A percentile compares a stretch with the other conserved stretches of the same genome.
These are phyloP conservation scores for Excalfactoria chinensis DNA, from an alignment of 2,113 vertebrate genomes.

Conservation along the genomic window DNA sequence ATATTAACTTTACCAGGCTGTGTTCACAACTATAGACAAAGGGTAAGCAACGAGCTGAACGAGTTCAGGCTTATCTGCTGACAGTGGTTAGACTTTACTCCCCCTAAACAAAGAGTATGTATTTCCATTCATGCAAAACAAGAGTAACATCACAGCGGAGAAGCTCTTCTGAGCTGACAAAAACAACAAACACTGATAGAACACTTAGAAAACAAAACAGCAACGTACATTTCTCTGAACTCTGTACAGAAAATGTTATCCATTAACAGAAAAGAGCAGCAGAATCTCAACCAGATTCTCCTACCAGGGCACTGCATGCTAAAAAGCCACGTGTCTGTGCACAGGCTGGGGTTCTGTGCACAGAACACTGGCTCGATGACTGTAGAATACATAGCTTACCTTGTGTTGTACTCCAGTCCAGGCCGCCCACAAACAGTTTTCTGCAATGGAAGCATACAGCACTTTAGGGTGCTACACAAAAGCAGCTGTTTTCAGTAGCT, in stretches of 20 bases:
- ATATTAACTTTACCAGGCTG: neutral
- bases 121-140: neutral
- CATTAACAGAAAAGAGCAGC: neutral
- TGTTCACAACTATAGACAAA: neutral
- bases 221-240: accelerated
- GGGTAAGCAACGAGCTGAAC: neutral
- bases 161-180: neutral
- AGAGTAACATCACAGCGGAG: accelerated
- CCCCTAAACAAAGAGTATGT: neutral
- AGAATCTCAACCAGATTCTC: neutral
- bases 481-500: neutral
- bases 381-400: slow-evolving; percentile 78
- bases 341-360: neutral
- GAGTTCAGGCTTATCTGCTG: neutral
- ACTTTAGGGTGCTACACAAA: neutral
- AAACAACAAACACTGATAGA: accelerated
- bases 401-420: slow-evolving; percentile 99
- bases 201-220: accelerated
- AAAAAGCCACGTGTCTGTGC: neutral
- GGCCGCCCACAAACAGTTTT: slow-evolving; percentile 98
- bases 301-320: neutral
- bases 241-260: neutral
- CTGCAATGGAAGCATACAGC: slow-evolving; percentile 78
- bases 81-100: neutral
- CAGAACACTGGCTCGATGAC: neutral